These are phyloP conservation scores for Cerastoderma edule DNA, from an alignment of 2,888 invertebrate species.

Conservation along the genomic window DNA sequence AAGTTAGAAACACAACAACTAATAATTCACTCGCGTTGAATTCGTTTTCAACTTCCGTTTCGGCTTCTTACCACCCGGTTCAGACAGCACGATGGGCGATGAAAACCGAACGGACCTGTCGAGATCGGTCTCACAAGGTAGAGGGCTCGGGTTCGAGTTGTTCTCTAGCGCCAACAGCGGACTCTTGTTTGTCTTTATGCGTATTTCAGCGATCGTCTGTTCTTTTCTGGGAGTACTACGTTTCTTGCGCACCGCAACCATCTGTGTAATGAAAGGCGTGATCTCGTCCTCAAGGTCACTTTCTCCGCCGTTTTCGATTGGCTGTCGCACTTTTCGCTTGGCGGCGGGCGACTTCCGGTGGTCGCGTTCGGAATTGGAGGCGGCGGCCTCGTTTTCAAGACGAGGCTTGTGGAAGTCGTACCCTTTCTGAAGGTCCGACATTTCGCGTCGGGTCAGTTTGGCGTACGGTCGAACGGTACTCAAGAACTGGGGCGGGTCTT, in stretches of 20 bases:
- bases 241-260: conserved; percentile 58
- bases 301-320: conserved; percentile 36
- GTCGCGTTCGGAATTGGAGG: conserved; percentile 35
- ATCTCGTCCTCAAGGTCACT: conserved; percentile 59
- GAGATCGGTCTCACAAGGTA: not conserved
- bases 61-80: conserved; percentile 22
- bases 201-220: conserved; percentile 40
- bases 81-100: conserved; percentile 40
- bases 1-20: too few relatives aligned
- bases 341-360: conserved; percentile 6
- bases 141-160: not conserved
- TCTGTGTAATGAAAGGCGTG: conserved; percentile 69
- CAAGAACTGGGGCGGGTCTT: conserved; percentile 65
- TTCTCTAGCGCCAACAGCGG: conserved; percentile 24
- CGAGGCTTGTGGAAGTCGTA: conserved; percentile 73
- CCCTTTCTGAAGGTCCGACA: conserved; percentile 67
- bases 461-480: conserved; percentile 72
- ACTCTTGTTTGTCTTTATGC: conserved; percentile 22
- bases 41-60: conserved; percentile 24
- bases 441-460: conserved; percentile 68
- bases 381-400: conserved; percentile 44
- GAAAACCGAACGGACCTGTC: conserved; percentile 41
- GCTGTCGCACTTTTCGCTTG: conserved; percentile 19
- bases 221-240: conserved; percentile 16
- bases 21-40: conserved; percentile 33